These are phyloP conservation scores for Gymnodraco acuticeps DNA, from an alignment of 2,797 vertebrate genomes.

Conservation along the genomic window DNA sequence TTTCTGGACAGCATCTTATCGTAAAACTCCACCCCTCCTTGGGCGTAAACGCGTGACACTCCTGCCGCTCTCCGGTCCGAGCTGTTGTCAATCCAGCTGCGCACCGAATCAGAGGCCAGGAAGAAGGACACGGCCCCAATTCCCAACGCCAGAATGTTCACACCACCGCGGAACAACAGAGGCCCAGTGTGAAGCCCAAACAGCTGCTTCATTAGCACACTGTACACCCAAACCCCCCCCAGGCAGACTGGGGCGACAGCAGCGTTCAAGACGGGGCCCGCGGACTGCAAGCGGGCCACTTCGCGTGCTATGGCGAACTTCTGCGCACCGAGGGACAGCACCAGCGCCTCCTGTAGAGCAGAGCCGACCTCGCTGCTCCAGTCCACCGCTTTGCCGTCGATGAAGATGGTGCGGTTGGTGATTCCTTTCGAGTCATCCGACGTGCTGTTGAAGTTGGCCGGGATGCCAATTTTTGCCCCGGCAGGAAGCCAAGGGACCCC, in stretches of 20 bases:
- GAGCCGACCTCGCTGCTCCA: slow-evolving; percentile 86
- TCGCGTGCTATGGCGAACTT: slow-evolving; percentile 93
- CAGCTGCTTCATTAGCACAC: slow-evolving; percentile 86
- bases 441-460: slow-evolving; percentile 89
- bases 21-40: slow-evolving; percentile 94
- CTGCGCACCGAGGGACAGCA: slow-evolving; percentile 88
- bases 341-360: slow-evolving; percentile 86
- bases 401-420: slow-evolving; percentile 84
- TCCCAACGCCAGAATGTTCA: slow-evolving; percentile 81
- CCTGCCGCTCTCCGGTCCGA: slow-evolving; percentile 86
- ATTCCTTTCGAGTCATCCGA: slow-evolving; percentile 77
- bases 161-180: slow-evolving; percentile 74
- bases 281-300: slow-evolving; percentile 83
- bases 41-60: slow-evolving; percentile 87
- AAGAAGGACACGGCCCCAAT: slow-evolving; percentile 86
- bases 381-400: slow-evolving; percentile 86
- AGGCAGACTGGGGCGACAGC: slow-evolving; percentile 88
- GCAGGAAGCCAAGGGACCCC: slow-evolving; percentile 90
- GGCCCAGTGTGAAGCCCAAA: slow-evolving; percentile 86
- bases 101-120: slow-evolving; percentile 85
- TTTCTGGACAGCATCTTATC: slow-evolving; percentile 91
- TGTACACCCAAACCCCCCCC: slow-evolving; percentile 86
- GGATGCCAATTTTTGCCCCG: slow-evolving; percentile 91
- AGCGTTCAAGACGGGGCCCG: slow-evolving; percentile 83
- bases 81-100: slow-evolving; percentile 87